A percentile compares a stretch with the other conserved stretches of the same genome.
These are phyloP conservation scores for Ctenoplectra terminalis DNA, from an alignment of 1,140 invertebrate genomes.

Conservation along the genomic window DNA sequence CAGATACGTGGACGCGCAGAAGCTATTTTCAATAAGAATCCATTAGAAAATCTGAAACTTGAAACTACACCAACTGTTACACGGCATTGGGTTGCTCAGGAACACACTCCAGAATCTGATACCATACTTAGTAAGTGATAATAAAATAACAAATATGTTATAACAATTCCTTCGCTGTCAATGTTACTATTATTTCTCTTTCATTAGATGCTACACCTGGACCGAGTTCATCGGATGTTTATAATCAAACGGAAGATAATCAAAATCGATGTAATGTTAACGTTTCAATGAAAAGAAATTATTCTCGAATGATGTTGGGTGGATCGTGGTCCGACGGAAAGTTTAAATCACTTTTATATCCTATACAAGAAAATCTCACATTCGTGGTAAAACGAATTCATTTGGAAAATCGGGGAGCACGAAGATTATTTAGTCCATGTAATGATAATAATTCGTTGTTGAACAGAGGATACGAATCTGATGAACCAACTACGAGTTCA, in stretches of 20 bases:
- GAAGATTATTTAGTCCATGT: constrained; percentile 77
- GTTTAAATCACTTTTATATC: constrained; percentile 76
- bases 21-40: constrained; percentile 69
- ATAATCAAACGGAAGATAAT: constrained; percentile 7
- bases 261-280: not conserved
- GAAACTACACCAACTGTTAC: constrained; percentile 75
- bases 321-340: constrained; percentile 65
- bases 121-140: constrained; percentile 60
- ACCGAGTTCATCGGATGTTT: constrained; percentile 26
- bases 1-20: constrained; percentile 84
- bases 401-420: constrained; percentile 76
- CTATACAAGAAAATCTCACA: constrained; percentile 78
- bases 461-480: constrained; percentile 67
- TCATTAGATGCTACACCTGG: constrained; percentile 48
- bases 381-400: constrained; percentile 74
- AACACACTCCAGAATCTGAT: constrained; percentile 69
- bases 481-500: constrained; percentile 72
- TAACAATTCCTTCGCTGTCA: not conserved
- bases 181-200: not conserved
- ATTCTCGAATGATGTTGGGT: constrained; percentile 70
- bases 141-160: constrained; percentile 4
- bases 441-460: constrained; percentile 47
- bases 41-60: constrained; percentile 53
- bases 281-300: constrained; percentile 72
- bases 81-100: constrained; percentile 47